These are phyloP conservation scores for Maniola jurtina DNA, from an alignment of 1,140 invertebrate species.

Conservation along the genomic window DNA sequence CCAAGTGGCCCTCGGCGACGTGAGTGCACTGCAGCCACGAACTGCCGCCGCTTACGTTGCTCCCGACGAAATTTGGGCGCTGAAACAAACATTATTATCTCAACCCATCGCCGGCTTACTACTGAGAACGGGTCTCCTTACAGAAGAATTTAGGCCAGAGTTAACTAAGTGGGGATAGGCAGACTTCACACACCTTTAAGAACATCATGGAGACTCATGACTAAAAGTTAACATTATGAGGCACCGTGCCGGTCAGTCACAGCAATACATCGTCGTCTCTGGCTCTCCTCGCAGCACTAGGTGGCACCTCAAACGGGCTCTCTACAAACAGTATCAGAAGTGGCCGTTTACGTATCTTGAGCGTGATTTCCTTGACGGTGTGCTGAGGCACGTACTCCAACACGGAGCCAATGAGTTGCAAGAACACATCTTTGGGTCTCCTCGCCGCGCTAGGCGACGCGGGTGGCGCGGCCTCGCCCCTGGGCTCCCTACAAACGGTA, in stretches of 20 bases:
- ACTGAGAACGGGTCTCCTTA: no score
- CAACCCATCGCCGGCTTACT: no score
- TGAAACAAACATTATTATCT: conserved; percentile 17
- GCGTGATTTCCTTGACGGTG: no score
- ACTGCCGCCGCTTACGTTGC: conserved; percentile 53
- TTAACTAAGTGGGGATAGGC: no score
- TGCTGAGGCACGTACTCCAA: no score
- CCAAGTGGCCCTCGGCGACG: conserved; percentile 90
- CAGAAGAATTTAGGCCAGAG: no score
- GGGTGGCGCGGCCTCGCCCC: conserved; percentile 68
- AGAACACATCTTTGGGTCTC: conserved; percentile 88
- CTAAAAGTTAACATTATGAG: conserved; percentile 78
- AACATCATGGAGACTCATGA: no score
- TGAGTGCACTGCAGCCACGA: conserved; percentile 87
- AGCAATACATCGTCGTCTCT: conserved; percentile 91
- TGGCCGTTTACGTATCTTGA: background rate
- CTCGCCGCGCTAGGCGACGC: conserved; percentile 75
- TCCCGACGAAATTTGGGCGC: conserved; percentile 41
- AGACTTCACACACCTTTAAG: no score
- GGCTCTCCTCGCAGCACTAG: conserved; percentile 81
- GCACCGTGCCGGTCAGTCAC: conserved; percentile 82
- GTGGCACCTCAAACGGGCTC: conserved; percentile 53
- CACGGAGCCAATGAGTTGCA: conserved; percentile 83
- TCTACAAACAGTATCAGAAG: background rate
- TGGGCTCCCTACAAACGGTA: conserved; percentile 10